Evolutionary conservation across 2,888 invertebrate species (phyloP).

Genomic region (Phragmatobia fuliginosa): DNA sequence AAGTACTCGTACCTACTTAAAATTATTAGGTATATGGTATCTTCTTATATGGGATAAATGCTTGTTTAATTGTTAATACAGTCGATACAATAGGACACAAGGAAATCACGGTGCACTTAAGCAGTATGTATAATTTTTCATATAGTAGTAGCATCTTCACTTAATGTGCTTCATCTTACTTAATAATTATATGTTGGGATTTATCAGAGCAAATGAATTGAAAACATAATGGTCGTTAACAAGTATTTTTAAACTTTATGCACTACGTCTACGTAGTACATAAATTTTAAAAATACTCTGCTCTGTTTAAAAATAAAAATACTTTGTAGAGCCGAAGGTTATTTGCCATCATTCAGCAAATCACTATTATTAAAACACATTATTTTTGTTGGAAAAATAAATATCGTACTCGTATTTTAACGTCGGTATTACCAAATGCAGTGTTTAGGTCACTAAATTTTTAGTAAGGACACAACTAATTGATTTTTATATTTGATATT

Average conservation of each 20-base stretch:
- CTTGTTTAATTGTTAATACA: too few relatives aligned
- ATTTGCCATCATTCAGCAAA: constrained; percentile 1
- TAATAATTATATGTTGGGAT: background rate
- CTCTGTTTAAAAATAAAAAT: too few relatives aligned
- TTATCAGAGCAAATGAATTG: background rate
- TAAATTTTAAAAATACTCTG: too few relatives aligned
- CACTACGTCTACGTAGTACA: too few relatives aligned
- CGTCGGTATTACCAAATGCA: background rate
- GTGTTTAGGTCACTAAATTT: background rate
- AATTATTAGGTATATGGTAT: too few relatives aligned
- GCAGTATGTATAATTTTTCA: background rate
- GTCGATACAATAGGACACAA: background rate
- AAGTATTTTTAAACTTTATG: background rate
- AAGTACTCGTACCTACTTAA: too few relatives aligned
- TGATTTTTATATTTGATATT: background rate
- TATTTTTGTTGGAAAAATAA: constrained; percentile 5
- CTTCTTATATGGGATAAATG: background rate
- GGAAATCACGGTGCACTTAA: background rate
- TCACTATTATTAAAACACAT: constrained; percentile 12
- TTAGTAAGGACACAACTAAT: background rate
- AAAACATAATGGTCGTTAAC: background rate
- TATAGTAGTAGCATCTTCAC: background rate
- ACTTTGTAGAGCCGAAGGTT: constrained; percentile 10
- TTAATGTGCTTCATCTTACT: background rate
- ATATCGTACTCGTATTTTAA: background rate